Conservation (phyloP, 2,113 vertebrate genomes). For the Pandion haliaetus region DNA sequence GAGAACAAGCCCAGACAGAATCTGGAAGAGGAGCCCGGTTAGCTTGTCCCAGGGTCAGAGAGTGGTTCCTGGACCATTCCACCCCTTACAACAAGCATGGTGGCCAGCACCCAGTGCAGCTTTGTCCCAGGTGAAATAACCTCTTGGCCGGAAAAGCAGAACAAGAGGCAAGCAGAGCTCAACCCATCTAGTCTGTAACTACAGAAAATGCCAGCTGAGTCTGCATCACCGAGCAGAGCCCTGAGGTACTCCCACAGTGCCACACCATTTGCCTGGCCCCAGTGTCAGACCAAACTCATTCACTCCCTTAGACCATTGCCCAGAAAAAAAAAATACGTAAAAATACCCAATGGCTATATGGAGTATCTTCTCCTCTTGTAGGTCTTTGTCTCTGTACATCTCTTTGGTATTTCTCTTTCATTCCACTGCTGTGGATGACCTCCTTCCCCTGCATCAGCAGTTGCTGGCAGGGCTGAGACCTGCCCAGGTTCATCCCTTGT, state of each 20-base stretch:
- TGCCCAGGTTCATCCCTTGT: neutral
- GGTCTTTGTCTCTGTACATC: neutral
- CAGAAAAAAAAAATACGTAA: neutral
- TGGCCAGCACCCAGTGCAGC: neutral
- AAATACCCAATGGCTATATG: accelerated
- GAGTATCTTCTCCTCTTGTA: neutral
- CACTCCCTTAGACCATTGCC: neutral
- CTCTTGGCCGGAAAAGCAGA: neutral
- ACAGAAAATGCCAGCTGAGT: neutral
- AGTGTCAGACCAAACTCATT: neutral
- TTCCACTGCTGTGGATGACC: neutral
- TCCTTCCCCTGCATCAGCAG: neutral
- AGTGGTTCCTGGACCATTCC: neutral
- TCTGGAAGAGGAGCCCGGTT: neutral
- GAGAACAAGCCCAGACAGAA: neutral
- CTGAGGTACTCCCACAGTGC: neutral
- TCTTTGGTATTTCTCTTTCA: neutral
- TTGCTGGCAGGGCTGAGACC: neutral
- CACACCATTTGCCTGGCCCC: neutral
- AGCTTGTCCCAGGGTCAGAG: neutral
- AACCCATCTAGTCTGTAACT: neutral
- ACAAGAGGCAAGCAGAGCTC: neutral
- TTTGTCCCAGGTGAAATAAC: neutral
- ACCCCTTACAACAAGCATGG: accelerated
- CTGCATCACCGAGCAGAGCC: neutral